A percentile compares a stretch with the other conserved stretches of the same genome.
phyloP scores from a whole-genome alignment of 1,140 invertebrate genomes.

The Diorhabda elongata region DNA sequence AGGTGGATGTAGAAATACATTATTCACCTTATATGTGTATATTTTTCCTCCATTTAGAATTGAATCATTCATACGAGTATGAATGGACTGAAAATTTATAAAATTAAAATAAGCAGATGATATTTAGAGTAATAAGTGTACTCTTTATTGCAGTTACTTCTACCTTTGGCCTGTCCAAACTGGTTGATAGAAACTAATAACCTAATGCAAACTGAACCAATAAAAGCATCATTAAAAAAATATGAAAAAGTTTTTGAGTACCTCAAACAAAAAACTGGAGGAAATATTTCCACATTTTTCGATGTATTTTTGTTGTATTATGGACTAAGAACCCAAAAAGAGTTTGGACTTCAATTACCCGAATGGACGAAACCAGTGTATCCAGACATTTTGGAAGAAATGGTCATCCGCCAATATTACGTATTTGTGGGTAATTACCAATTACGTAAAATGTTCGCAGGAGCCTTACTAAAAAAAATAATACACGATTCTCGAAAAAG shows the following conservation, averaged over 20 bases:
- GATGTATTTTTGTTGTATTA: slow-evolving; percentile 32
- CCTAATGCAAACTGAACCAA: slow-evolving; percentile 7
- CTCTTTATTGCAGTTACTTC: slow-evolving; percentile 19
- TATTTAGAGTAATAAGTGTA: neutral
- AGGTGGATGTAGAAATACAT: too few species aligned
- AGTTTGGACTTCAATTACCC: slow-evolving; percentile 56
- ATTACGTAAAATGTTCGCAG: slow-evolving; percentile 29
- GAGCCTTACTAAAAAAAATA: slow-evolving; percentile 58
- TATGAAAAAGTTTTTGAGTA: slow-evolving; percentile 27
- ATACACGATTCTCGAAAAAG: slow-evolving; percentile 52
- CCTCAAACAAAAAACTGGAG: slow-evolving; percentile 27
- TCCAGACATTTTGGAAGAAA: slow-evolving; percentile 53
- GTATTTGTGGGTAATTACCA: slow-evolving; percentile 24
- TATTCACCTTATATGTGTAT: neutral
- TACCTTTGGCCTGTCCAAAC: slow-evolving; percentile 24
- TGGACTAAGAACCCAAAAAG: slow-evolving; percentile 39
- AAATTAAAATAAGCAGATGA: neutral
- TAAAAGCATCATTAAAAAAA: slow-evolving; percentile 18
- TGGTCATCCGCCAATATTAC: slow-evolving; percentile 46
- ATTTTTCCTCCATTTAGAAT: neutral
- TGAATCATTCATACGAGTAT: neutral
- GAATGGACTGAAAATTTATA: too few species aligned
- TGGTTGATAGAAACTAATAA: slow-evolving; percentile 23
- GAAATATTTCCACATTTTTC: slow-evolving; percentile 29
- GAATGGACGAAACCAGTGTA: slow-evolving; percentile 58